Base-by-base conservation (phyloP, 2,888 invertebrate species). In the Lepas anatifera region DNA sequence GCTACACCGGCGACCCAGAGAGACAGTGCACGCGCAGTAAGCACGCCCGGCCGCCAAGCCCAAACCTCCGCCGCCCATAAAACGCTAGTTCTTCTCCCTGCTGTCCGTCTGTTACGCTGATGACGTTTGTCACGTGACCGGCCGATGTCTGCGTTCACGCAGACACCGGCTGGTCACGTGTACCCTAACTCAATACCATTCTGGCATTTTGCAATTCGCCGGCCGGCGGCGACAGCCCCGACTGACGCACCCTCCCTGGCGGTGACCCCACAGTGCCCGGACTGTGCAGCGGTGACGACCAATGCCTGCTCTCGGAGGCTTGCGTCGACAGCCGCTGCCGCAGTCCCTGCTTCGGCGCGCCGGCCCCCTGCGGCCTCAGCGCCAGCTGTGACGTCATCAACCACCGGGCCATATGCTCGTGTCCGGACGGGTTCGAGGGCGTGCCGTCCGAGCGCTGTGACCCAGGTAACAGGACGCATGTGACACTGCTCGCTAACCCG, bases 1-100 rank as follows among this genome's bases (percentile, higher is more conserved):
- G 87, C 58, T 92, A 86, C 79, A 84, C 88, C 41, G 92, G 93
- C 90, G 92, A 93, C 80, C 90, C 93, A 7, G 85, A 90, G 18
- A 84, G 83, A 64, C 92, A 70, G 18, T 74, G 74, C 70, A 58
- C 69, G 50, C 67, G 73, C 72, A 73, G 74, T 74, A 73, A 74
- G 74, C 29, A 71, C 68, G 22, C 41, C 29, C 43, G 37, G n/a
- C n/a, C n/a, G n/a, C n/a, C n/a, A n/a, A n/a, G n/a, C n/a, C n/a
- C n/a, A n/a, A n/a, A n/a, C n/a, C n/a, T n/a, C n/a, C n/a, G n/a
- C n/a, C n/a, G n/a, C n/a, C n/a, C n/a, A n/a, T n/a, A n/a, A n/a
- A n/a, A n/a, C n/a, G n/a, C n/a, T n/a, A n/a, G n/a, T 43, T 70
- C 32, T 35, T 48, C 18, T 29, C 25, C 18, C 35, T 48, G 27